Base-by-base conservation (phyloP, 2,888 invertebrate species). In the Rhagonycha lutea region DNA sequence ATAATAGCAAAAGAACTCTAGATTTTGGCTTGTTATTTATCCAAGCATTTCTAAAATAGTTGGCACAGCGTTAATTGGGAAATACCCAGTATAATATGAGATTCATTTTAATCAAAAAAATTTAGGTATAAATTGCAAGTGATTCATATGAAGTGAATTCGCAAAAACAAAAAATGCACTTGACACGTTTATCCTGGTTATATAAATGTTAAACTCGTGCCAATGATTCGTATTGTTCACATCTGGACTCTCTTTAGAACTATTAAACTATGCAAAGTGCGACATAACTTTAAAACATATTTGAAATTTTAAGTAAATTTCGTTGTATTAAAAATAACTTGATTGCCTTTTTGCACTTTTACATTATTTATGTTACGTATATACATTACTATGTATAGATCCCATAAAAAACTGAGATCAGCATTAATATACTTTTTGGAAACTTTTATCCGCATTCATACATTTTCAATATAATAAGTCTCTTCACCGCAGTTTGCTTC, bases 391-490 rank as follows among this genome's bases (percentile, higher is more conserved):
- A n/a, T 47, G 47, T n/a, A 47, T 47, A 47, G 47, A 2, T 47
- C n/a, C 3, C 47, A 47, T 47, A 47, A 47, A 47, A 47, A 47
- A 7, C 47, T 47, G n/a, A 47, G 47, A 47, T 47, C 47, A 47
- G 47, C 47, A 47, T 47, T 65, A 69, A 32, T 32, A 29, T 69
- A 69, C 60, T 69, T 47, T 28, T 63, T 61, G 10, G 28, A 29
- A 32, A 28, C 63, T 63, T 72, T 69, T 71, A 47, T 65, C 63
- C n/a, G 23, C 70, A 69, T 61, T 71, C 63, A 32, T 61, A 65
- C 77, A 70, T 77, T 77, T 72, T 72, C 72, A 74, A 74, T 75
- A 77, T 74, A 74, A 74, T 77, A 77, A 75, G 74, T 77, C 75
- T 71, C 71, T 73, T 78, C 71, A 67, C 75, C 75, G 74, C 77